phyloP scores from a whole-genome alignment of 2,888 invertebrate genomes.

The Eupithecia insigniata region DNA sequence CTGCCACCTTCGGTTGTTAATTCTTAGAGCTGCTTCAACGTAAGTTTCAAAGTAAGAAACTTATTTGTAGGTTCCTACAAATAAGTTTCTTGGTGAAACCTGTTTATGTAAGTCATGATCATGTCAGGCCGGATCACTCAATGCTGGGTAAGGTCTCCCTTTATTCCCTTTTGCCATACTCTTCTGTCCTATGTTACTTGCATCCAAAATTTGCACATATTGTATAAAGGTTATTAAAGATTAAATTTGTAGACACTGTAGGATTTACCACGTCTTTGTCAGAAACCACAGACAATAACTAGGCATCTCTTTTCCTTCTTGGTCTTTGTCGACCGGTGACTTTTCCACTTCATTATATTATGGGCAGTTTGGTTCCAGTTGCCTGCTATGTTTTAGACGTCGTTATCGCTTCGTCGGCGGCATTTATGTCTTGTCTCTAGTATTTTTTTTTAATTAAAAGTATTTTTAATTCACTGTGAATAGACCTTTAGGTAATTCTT shows the following conservation, averaged over 20 bases:
- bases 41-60: too few species aligned
- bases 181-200: too few species aligned
- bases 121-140: too few species aligned
- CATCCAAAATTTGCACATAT: background rate
- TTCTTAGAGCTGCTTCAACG: background rate
- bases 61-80: too few species aligned
- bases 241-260: background rate
- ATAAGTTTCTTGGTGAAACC: background rate
- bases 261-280: background rate
- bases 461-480: slow-evolving; percentile 16
- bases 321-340: background rate
- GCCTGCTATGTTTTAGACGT: background rate
- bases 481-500: slow-evolving; percentile 50
- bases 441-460: background rate
- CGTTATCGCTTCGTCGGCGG: too few species aligned
- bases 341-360: background rate
- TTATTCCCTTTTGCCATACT: too few species aligned
- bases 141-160: too few species aligned
- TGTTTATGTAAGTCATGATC: background rate
- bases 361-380: background rate
- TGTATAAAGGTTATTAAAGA: background rate
- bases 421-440: background rate
- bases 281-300: background rate
- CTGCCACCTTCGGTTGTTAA: background rate
- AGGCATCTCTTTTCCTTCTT: background rate